Percentiles rank a stretch among this genome's conserved stretches.
Conservation (phyloP, 2,797 vertebrate genomes). For the Tapera naevia region DNA sequence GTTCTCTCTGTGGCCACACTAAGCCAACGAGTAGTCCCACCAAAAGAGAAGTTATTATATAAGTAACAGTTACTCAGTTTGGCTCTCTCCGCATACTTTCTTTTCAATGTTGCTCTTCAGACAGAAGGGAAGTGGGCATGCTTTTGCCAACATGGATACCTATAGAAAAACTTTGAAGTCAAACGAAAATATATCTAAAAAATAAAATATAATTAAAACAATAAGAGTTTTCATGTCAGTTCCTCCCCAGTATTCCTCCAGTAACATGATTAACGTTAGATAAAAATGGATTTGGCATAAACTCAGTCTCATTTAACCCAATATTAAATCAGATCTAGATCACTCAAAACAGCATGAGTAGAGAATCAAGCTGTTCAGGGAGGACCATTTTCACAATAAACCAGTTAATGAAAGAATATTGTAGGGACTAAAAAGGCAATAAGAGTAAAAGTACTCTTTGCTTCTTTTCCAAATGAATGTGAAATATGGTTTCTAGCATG, state of each 20-base stretch:
- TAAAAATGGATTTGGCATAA: background rate
- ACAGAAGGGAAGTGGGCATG: background rate
- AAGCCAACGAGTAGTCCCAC: background rate
- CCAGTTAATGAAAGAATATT: background rate
- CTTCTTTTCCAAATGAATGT: background rate
- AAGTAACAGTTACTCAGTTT: background rate
- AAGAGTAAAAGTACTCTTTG: background rate
- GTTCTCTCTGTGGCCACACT: background rate
- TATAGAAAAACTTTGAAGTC: background rate
- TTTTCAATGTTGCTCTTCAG: background rate
- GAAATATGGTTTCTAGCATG: background rate
- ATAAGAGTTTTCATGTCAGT: background rate
- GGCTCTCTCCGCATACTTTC: background rate
- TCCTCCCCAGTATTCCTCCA: background rate
- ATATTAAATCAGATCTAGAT: background rate
- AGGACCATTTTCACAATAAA: background rate
- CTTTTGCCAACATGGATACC: background rate
- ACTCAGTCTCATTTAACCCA: background rate
- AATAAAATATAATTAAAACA: background rate
- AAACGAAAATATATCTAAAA: background rate
- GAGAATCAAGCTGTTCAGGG: background rate
- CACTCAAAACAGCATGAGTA: background rate
- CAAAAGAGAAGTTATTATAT: background rate
- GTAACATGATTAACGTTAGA: background rate
- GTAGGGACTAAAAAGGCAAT: background rate